These are phyloP conservation scores for Nephotettix cincticeps DNA, from an alignment of 1,140 invertebrate species.

Conservation along the genomic window DNA sequence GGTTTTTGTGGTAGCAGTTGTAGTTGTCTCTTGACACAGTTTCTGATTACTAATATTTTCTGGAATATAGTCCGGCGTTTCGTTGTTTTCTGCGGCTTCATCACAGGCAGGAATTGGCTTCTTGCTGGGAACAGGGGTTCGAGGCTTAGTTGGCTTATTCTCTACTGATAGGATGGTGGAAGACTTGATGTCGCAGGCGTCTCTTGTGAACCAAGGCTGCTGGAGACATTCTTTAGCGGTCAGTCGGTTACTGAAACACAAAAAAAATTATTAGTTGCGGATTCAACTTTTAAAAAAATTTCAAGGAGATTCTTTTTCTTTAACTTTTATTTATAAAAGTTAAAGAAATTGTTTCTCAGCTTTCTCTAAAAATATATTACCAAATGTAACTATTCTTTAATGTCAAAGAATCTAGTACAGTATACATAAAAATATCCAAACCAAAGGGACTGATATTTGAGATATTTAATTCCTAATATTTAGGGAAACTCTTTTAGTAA, in stretches of 20 bases:
- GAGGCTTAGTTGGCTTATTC: background rate
- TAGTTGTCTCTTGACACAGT: slow-evolving; percentile 4
- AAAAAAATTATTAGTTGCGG: no score
- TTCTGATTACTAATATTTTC: background rate
- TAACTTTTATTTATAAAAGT: background rate
- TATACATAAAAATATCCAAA: no score
- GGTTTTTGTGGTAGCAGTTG: background rate
- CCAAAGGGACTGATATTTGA: no score
- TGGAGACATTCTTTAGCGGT: slow-evolving; percentile 61
- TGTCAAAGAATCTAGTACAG: no score
- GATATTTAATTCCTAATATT: no score
- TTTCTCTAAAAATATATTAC: background rate
- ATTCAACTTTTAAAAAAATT: no score
- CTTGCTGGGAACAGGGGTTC: slow-evolving; percentile 23
- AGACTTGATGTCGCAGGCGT: slow-evolving; percentile 15
- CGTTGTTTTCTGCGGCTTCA: slow-evolving; percentile 13
- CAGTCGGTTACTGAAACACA: slow-evolving; percentile 56
- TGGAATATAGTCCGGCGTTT: background rate
- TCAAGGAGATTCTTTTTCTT: background rate
- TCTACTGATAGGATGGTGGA: slow-evolving; percentile 17
- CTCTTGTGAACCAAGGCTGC: slow-evolving; percentile 58
- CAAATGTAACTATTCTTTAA: no score
- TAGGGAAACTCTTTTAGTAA: no score
- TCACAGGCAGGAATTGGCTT: slow-evolving; percentile 12
- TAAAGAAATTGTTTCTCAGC: background rate